Percentiles rank a stretch among this genome's conserved stretches.
Evolutionary conservation across 2,888 invertebrate genomes (phyloP).

Genomic region (Dyspetes luteomarginatus): DNA sequence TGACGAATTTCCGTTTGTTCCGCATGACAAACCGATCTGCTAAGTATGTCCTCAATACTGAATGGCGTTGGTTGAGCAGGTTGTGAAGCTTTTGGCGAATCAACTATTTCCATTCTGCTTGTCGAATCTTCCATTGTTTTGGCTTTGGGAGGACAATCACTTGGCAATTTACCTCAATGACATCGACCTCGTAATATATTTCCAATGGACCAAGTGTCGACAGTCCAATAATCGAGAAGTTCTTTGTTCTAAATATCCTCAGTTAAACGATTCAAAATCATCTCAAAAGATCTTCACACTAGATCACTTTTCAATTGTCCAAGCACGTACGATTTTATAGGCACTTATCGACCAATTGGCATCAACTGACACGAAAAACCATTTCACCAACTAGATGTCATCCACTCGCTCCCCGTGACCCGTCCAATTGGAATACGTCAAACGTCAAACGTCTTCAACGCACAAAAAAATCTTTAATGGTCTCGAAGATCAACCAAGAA

Average conservation of each 20-base stretch:
- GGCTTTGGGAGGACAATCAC: constrained; percentile 2
- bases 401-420: too few relatives aligned
- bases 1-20: constrained; percentile 68
- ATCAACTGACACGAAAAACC: not conserved
- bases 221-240: not conserved
- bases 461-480: not conserved
- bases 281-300: constrained; percentile 4
- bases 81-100: constrained; percentile 75
- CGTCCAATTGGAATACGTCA: not conserved
- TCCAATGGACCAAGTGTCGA: not conserved
- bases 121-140: constrained; percentile 73
- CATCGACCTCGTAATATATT: not conserved
- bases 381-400: not conserved
- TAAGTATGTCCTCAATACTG: constrained; percentile 81
- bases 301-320: constrained; percentile 1
- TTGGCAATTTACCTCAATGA: not conserved
- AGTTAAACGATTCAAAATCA: not conserved
- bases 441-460: not conserved
- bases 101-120: constrained; percentile 71
- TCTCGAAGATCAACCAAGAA: not conserved
- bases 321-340: not conserved
- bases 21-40: constrained; percentile 69
- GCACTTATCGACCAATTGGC: not conserved
- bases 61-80: constrained; percentile 79
- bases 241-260: not conserved